phyloP scores from a whole-genome alignment of 2,797 vertebrate species.

The Acomys russatus region DNA sequence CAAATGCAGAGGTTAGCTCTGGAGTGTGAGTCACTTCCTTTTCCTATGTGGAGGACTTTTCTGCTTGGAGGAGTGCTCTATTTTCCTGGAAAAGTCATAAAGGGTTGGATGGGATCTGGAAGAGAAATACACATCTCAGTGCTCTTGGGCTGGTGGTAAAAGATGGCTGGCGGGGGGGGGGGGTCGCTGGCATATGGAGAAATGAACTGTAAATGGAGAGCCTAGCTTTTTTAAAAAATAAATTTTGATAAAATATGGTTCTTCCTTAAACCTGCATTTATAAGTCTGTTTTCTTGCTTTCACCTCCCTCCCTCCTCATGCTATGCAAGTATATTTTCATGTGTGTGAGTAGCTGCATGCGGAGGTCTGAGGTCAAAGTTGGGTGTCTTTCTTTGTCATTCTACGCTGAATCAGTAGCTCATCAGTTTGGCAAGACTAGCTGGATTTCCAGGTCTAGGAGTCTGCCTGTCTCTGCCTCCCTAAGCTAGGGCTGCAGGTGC shows the following conservation, averaged over 20 bases:
- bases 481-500: not conserved
- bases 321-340: not conserved
- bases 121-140: not conserved
- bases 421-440: not conserved
- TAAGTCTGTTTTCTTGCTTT: not conserved
- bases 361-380: not conserved
- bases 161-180: not conserved
- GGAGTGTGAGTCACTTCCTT: slow-evolving; percentile 54
- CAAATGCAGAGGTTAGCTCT: slow-evolving; percentile 59
- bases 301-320: not conserved
- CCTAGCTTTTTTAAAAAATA: not conserved
- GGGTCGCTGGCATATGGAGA: not conserved
- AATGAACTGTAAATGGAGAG: not conserved
- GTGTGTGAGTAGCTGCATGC: not conserved
- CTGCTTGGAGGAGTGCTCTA: not conserved
- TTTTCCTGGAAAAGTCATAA: slow-evolving; percentile 55
- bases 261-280: slow-evolving; percentile 1
- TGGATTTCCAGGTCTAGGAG: not conserved
- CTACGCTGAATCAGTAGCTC: not conserved
- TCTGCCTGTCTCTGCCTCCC: not conserved
- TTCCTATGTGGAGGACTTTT: not conserved
- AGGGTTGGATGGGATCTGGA: not conserved
- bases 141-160: not conserved
- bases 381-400: not conserved
- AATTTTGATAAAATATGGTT: slow-evolving; percentile 36